phyloP scores from a whole-genome alignment of 2,113 vertebrate species.

The Puffinus mauretanicus region DNA sequence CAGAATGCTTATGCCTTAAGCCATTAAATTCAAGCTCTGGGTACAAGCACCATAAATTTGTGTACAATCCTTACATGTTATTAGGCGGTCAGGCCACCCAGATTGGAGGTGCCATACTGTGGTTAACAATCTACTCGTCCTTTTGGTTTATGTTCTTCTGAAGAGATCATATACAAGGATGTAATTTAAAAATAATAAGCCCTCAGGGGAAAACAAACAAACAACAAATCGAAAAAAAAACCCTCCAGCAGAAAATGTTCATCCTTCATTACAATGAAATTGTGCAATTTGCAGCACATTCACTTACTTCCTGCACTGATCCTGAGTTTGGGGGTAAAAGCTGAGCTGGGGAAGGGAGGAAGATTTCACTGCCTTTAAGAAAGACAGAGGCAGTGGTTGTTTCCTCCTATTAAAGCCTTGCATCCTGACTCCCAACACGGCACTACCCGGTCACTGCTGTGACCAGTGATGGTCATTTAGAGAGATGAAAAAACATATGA shows the following conservation, averaged over 20 bases:
- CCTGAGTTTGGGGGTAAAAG: not conserved
- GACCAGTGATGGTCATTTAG: not conserved
- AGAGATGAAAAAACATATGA: not conserved
- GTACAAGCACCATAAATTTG: not conserved
- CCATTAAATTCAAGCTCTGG: not conserved
- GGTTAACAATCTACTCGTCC: not conserved
- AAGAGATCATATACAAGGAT: not conserved
- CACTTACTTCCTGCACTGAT: not conserved
- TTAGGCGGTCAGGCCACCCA: not conserved
- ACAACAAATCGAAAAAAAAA: not conserved
- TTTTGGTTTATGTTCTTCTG: not conserved
- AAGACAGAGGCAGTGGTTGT: not conserved
- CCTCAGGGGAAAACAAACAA: not conserved
- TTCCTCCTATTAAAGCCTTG: not conserved
- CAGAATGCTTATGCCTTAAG: not conserved
- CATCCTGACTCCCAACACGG: not conserved
- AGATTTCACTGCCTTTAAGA: not conserved
- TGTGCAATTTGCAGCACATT: not conserved
- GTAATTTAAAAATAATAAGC: not conserved
- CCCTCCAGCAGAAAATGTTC: not conserved
- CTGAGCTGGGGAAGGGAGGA: not conserved
- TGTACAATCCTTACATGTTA: not conserved
- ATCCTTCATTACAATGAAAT: not conserved
- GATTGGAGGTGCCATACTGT: not conserved
- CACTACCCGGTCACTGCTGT: fast-evolving